Evolutionary conservation across 2,113 vertebrate species (phyloP).

Genomic region (Garra rufa): DNA sequence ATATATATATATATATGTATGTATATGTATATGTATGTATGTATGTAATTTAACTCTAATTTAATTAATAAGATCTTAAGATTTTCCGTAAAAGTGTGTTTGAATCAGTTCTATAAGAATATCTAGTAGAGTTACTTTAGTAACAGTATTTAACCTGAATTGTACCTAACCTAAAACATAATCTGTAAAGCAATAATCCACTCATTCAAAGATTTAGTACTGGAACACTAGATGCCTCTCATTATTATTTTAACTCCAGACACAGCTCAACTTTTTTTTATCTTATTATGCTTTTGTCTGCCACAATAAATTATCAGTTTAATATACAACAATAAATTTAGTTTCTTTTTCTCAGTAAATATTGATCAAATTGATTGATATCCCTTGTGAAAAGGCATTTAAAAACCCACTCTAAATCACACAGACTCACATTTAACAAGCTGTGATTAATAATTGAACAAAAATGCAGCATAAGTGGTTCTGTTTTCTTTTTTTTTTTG

Average conservation of each 20-base stretch:
- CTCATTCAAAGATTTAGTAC: slow-evolving; percentile 3
- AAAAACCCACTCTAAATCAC: neutral
- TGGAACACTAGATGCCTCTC: neutral
- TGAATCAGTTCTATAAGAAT: neutral
- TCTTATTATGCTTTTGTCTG: neutral
- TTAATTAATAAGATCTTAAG: too few relatives aligned
- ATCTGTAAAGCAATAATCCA: slow-evolving; percentile 17
- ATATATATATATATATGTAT: too few relatives aligned
- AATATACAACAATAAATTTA: neutral
- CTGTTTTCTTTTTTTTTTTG: neutral
- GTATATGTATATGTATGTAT: too few relatives aligned
- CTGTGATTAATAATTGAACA: slow-evolving; percentile 5
- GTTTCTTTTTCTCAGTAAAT: neutral
- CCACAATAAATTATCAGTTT: neutral
- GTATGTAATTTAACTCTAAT: too few relatives aligned
- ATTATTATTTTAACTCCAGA: neutral
- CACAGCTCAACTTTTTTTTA: neutral
- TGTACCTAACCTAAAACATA: neutral
- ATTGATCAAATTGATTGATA: neutral
- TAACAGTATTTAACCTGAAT: neutral
- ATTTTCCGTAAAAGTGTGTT: neutral
- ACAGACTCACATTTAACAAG: neutral
- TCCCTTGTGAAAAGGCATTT: neutral
- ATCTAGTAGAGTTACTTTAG: neutral
- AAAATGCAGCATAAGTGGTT: neutral